Percentiles rank a stretch among this genome's conserved stretches.
Evolutionary conservation across 2,113 vertebrate species (phyloP).

Genomic region (Festucalex cinctus): DNA sequence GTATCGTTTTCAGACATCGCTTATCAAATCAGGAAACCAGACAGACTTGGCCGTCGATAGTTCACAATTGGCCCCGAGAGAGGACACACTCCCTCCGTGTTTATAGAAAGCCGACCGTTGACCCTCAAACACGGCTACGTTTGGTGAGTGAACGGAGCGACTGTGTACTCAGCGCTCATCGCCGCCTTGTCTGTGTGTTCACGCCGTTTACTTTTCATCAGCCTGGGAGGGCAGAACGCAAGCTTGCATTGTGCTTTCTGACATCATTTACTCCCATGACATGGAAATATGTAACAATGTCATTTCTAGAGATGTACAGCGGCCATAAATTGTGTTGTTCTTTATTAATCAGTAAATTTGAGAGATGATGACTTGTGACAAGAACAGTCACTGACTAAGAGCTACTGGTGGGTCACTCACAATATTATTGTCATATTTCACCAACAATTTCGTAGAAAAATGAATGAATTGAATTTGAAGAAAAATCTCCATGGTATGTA

Average conservation of each 20-base stretch:
- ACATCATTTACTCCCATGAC: not conserved
- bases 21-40: constrained; percentile 28
- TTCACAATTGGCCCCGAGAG: constrained; percentile 1
- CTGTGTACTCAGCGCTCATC: constrained; percentile 45
- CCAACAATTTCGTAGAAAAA: no score
- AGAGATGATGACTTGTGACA: not conserved
- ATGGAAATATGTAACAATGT: not conserved
- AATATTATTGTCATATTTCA: not conserved
- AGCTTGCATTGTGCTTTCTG: constrained; percentile 5
- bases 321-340: not conserved
- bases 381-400: not conserved
- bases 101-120: constrained; percentile 40
- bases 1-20: constrained; percentile 23
- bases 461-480: no score
- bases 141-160: constrained; percentile 39
- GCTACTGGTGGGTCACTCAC: not conserved
- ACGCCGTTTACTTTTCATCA: constrained; percentile 56
- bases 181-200: constrained; percentile 35
- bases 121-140: constrained; percentile 51
- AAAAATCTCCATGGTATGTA: no score
- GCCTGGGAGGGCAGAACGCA: constrained; percentile 20
- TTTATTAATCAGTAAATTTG: not conserved
- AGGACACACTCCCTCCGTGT: constrained; percentile 21
- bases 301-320: not conserved
- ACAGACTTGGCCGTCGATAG: not conserved